Conservation (phyloP, 2,888 invertebrate species). For the Netelia inedita region DNA sequence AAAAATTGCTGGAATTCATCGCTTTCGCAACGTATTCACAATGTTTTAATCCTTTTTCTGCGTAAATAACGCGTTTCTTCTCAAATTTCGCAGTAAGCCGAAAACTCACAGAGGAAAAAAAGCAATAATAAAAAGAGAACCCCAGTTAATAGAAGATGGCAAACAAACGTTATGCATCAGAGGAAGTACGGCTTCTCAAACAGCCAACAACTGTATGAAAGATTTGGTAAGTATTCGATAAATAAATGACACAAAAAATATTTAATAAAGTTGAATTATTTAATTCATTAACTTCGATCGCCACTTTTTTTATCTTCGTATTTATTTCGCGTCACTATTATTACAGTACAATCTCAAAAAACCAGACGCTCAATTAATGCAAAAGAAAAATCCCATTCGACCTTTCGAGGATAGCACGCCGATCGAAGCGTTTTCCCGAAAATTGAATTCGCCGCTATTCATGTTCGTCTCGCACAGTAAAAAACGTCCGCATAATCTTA, state of each 20-base stretch:
- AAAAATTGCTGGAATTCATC: conserved; percentile 1
- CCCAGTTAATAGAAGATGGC: conserved; percentile 95
- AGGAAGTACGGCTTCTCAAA: conserved; percentile 92
- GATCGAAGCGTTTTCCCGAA: conserved; percentile 91
- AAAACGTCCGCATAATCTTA: conserved; percentile 96
- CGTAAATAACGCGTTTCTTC: not conserved
- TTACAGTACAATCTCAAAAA: conserved; percentile 92
- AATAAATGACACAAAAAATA: too few species aligned
- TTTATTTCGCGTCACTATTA: not conserved
- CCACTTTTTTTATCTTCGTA: not conserved
- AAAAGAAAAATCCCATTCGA: conserved; percentile 94
- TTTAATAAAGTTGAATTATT: conserved; percentile 20
- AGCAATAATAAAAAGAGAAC: conserved; percentile 92
- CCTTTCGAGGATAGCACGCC: conserved; percentile 97
- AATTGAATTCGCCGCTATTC: conserved; percentile 96
- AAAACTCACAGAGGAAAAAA: conserved; percentile 95
- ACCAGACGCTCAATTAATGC: conserved; percentile 91
- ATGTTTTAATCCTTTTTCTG: not conserved
- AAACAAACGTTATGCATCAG: conserved; percentile 94
- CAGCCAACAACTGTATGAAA: conserved; percentile 90
- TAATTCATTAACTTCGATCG: not conserved
- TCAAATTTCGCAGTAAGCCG: conserved; percentile 90
- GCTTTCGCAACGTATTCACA: not conserved
- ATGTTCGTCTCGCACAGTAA: conserved; percentile 96
- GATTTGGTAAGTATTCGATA: conserved; percentile 89